These are phyloP conservation scores for Brienomyrus brachyistius DNA, from an alignment of 2,113 vertebrate genomes.

Conservation along the genomic window DNA sequence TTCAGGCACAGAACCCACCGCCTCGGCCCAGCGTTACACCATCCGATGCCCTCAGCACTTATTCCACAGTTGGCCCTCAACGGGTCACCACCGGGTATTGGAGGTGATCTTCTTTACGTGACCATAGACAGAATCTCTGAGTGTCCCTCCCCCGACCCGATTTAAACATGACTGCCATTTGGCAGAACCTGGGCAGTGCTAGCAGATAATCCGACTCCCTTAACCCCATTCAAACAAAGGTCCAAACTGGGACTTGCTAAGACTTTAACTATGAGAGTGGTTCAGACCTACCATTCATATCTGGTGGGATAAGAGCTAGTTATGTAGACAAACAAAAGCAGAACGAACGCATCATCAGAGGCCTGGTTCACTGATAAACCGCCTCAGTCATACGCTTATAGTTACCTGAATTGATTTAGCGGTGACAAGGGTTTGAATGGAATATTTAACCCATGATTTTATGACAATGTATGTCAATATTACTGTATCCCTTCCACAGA, in stretches of 20 bases:
- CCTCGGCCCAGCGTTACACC: not conserved
- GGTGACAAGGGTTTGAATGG: not conserved
- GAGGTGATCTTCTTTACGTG: not conserved
- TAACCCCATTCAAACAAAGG: not conserved
- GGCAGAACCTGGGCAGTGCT: not conserved
- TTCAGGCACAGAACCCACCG: not conserved
- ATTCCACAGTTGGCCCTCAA: not conserved
- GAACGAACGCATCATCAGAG: not conserved
- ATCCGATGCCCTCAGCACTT: not conserved
- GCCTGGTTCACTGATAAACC: not conserved
- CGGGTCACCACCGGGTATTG: not conserved
- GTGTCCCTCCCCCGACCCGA: not conserved
- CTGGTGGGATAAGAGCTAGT: not conserved
- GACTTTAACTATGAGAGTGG: not conserved
- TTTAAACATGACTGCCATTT: not conserved
- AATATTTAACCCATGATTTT: not conserved
- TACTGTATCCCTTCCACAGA: not conserved
- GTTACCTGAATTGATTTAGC: not conserved
- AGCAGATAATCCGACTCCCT: not conserved
- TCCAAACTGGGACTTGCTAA: not conserved
- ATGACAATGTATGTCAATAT: conserved; percentile 24
- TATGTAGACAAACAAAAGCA: not conserved
- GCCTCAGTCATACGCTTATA: not conserved
- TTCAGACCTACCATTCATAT: not conserved
- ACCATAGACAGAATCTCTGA: not conserved